These are phyloP conservation scores for Colletes collaris DNA, from an alignment of 2,888 invertebrate genomes.

Conservation along the genomic window DNA sequence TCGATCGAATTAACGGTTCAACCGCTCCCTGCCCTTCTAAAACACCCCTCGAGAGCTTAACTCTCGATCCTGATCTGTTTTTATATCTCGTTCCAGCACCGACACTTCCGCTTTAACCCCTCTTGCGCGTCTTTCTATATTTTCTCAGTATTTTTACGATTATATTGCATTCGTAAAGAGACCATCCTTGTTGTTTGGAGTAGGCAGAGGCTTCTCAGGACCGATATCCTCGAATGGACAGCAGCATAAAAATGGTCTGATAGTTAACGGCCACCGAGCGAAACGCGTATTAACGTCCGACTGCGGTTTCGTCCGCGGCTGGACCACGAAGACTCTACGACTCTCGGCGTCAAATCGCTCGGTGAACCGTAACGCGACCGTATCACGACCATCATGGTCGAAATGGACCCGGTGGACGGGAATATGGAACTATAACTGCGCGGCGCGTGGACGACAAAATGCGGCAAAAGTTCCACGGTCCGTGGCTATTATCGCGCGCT, in stretches of 20 bases:
- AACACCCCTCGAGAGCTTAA: too few relatives aligned
- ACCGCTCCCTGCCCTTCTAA: background rate
- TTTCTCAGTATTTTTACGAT: too few relatives aligned
- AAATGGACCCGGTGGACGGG: slow-evolving; percentile 72
- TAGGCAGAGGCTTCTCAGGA: too few relatives aligned
- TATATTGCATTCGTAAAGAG: too few relatives aligned
- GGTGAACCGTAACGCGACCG: slow-evolving; percentile 80
- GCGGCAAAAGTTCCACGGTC: slow-evolving; percentile 39
- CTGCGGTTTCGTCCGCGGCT: slow-evolving; percentile 68
- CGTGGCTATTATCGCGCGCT: slow-evolving; percentile 44
- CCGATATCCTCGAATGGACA: too few relatives aligned
- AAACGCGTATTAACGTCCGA: slow-evolving; percentile 67
- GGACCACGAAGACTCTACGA: slow-evolving; percentile 49
- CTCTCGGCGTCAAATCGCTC: slow-evolving; percentile 74
- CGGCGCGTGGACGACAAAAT: slow-evolving; percentile 43
- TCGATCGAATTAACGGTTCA: slow-evolving; percentile 7
- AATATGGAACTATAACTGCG: slow-evolving; percentile 71
- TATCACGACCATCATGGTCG: slow-evolving; percentile 73
- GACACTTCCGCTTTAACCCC: too few relatives aligned
- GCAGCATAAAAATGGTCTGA: slow-evolving; percentile 22
- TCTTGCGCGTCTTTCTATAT: too few relatives aligned
- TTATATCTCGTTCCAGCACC: too few relatives aligned
- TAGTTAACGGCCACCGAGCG: slow-evolving; percentile 51
- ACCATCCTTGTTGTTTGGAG: too few relatives aligned
- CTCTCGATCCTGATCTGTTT: too few relatives aligned